Evolutionary conservation across 2,888 invertebrate genomes (phyloP).

Genomic region (Drosophila hawaiiensis): DNA sequence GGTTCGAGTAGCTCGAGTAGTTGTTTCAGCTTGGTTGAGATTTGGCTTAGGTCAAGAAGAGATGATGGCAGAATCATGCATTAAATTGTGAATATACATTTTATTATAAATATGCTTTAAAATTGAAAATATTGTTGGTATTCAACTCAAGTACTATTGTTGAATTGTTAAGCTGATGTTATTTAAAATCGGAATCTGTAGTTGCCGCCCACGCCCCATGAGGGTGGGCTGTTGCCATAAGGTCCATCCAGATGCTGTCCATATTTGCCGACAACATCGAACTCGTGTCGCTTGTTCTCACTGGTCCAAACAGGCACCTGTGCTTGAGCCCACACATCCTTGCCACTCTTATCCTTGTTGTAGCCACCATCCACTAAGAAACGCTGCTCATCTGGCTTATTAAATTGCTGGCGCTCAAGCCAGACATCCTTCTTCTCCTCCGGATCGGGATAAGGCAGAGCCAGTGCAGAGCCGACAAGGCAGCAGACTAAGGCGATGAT

Average conservation of each 20-base stretch:
- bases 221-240: conserved; percentile 73
- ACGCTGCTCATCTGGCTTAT: conserved; percentile 33
- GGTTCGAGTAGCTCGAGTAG: not conserved
- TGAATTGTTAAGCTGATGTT: not conserved
- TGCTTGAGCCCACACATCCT: conserved; percentile 56
- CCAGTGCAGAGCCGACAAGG: conserved; percentile 23
- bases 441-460: conserved; percentile 26
- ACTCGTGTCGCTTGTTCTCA: conserved; percentile 72
- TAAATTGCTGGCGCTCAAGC: conserved; percentile 15
- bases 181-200: conserved; percentile 56
- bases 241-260: conserved; percentile 81
- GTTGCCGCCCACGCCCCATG: conserved; percentile 51
- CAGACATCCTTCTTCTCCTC: conserved; percentile 5
- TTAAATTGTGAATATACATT: not conserved
- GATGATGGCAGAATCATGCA: not conserved
- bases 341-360: conserved; percentile 57
- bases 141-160: not conserved
- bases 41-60: not conserved
- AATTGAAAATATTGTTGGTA: not conserved
- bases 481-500: conserved; percentile 43
- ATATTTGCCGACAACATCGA: conserved; percentile 70
- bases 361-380: conserved; percentile 44
- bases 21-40: not conserved
- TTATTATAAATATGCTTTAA: conserved; percentile 13
- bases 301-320: conserved; percentile 76